These are phyloP conservation scores for Blennius ocellaris DNA, from an alignment of 2,113 vertebrate species.

Conservation along the genomic window DNA sequence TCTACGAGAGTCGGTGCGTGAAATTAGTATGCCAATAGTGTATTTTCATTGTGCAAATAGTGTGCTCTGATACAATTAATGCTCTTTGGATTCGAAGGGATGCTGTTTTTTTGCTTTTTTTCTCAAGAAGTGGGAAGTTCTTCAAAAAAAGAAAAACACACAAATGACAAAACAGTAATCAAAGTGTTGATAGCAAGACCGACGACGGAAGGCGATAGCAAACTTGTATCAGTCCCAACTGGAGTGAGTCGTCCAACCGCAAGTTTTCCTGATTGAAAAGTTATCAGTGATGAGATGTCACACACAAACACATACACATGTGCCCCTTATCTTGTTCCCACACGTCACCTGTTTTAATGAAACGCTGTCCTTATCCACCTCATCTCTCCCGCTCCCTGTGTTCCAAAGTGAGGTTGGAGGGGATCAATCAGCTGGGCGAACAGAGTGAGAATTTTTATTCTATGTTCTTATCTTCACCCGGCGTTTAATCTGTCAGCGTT, in stretches of 20 bases:
- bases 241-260: constrained; percentile 53
- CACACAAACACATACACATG: constrained; percentile 56
- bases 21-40: background rate
- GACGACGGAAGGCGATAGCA: constrained; percentile 41
- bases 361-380: constrained; percentile 70
- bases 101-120: background rate
- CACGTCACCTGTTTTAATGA: constrained; percentile 78
- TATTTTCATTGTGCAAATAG: background rate
- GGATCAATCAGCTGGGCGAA: constrained; percentile 70
- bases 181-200: constrained; percentile 44
- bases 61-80: background rate
- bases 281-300: constrained; percentile 67
- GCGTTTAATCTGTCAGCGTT: constrained; percentile 62
- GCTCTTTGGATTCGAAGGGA: constrained; percentile 3
- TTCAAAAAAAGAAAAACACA: constrained; percentile 4
- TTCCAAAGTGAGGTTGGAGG: constrained; percentile 64
- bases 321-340: constrained; percentile 70
- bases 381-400: constrained; percentile 50
- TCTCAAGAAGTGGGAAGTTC: constrained; percentile 15
- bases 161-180: constrained; percentile 47
- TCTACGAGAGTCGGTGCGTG: background rate
- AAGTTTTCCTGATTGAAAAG: constrained; percentile 70
- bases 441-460: constrained; percentile 67
- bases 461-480: constrained; percentile 54
- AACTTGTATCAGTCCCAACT: constrained; percentile 36